Evolutionary conservation across 2,113 vertebrate genomes (phyloP).

Genomic region (Gobius niger): DNA sequence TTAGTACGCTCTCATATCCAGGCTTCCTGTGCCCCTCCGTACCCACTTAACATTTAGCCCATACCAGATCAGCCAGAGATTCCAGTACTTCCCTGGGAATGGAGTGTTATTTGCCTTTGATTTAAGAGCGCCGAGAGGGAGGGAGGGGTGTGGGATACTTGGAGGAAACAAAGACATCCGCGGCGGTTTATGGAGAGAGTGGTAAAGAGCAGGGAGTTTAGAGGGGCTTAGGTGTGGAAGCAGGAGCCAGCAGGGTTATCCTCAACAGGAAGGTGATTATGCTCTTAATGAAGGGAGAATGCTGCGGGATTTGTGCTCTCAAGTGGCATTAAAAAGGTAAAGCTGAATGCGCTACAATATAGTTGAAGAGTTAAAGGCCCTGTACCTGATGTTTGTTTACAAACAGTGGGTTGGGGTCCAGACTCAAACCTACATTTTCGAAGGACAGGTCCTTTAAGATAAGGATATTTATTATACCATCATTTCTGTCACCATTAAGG

Average conservation of each 20-base stretch:
- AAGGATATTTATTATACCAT: too few relatives aligned
- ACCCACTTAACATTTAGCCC: constrained; percentile 65
- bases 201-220: not conserved
- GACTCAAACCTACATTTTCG: too few relatives aligned
- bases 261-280: not conserved
- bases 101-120: constrained; percentile 47
- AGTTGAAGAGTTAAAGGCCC: too few relatives aligned
- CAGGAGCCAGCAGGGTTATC: not conserved
- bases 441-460: too few relatives aligned
- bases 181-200: not conserved
- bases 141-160: constrained; percentile 16
- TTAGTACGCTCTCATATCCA: constrained; percentile 58
- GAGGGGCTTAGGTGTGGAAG: not conserved
- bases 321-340: not conserved
- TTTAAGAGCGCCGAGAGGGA: constrained; percentile 45
- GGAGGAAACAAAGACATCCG: constrained; percentile 37
- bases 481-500: too few relatives aligned
- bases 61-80: constrained; percentile 46
- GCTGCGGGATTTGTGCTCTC: not conserved
- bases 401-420: too few relatives aligned
- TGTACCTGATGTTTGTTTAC: too few relatives aligned
- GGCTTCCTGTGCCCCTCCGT: constrained; percentile 66
- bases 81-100: constrained; percentile 49
- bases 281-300: not conserved
- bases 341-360: not conserved